Conservation (phyloP, 1,140 invertebrate species). For the Tetraneura akinire region DNA sequence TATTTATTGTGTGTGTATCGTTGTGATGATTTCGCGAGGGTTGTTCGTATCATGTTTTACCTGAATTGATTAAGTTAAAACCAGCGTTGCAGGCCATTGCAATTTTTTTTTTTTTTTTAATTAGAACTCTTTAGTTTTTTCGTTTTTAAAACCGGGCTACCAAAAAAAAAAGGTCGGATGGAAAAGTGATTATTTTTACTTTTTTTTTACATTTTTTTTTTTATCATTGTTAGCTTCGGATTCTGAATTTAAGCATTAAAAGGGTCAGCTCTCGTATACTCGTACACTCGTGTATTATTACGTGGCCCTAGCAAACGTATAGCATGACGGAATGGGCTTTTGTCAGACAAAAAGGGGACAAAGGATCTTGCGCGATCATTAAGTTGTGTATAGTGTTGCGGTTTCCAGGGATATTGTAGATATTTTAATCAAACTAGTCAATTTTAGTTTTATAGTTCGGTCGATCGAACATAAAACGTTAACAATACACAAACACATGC, state of each 20-base stretch:
- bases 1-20: no score
- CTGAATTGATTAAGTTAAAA: conserved; percentile 39
- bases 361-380: neutral
- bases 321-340: conserved; percentile 3
- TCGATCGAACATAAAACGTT: no score
- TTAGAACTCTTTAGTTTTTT: conserved; percentile 16
- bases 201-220: neutral
- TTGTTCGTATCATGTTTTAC: neutral
- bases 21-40: neutral
- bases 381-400: neutral
- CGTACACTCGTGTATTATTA: neutral
- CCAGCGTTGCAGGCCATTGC: conserved; percentile 19
- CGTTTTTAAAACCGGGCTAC: neutral
- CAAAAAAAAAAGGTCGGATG: conserved; percentile 24
- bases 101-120: conserved; percentile 47
- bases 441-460: no score
- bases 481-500: no score
- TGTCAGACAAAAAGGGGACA: conserved; percentile 2
- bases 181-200: conserved; percentile 16
- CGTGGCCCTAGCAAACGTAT: neutral
- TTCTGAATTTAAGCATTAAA: conserved; percentile 27
- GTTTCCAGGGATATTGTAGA: neutral
- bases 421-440: neutral
- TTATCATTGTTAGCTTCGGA: conserved; percentile 1
- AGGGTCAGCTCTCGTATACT: neutral